A percentile compares a stretch with the other conserved stretches of the same genome.
Evolutionary conservation across 2,888 invertebrate genomes (phyloP).

Genomic region (Phanerotoma sp.): DNA sequence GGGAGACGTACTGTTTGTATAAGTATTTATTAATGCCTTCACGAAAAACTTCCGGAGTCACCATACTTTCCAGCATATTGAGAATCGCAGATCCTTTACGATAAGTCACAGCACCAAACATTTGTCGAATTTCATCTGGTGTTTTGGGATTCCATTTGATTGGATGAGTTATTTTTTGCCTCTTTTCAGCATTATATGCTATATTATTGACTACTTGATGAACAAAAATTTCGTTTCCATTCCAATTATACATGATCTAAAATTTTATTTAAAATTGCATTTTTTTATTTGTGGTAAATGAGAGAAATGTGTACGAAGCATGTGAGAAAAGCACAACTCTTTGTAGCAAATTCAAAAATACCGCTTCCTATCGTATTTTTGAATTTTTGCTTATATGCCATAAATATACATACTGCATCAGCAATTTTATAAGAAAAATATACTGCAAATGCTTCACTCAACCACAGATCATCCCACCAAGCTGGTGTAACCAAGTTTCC

Average conservation of each 20-base stretch:
- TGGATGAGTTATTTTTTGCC: slow-evolving; percentile 56
- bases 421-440: slow-evolving; percentile 38
- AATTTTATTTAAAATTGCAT: not conserved
- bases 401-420: slow-evolving; percentile 39
- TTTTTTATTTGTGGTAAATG: not conserved
- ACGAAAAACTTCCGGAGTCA: slow-evolving; percentile 62
- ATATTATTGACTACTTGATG: slow-evolving; percentile 53
- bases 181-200: slow-evolving; percentile 46
- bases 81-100: slow-evolving; percentile 61
- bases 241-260: slow-evolving; percentile 58
- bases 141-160: slow-evolving; percentile 60
- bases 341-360: too few species aligned
- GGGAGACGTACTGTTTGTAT: slow-evolving; percentile 56
- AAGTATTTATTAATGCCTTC: slow-evolving; percentile 60
- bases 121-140: slow-evolving; percentile 59
- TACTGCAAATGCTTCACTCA: slow-evolving; percentile 31
- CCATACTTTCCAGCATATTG: slow-evolving; percentile 62
- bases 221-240: slow-evolving; percentile 61
- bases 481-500: slow-evolving; percentile 32
- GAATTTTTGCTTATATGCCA: too few species aligned
- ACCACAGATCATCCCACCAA: slow-evolving; percentile 35
- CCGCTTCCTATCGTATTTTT: too few species aligned
- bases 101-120: slow-evolving; percentile 64
- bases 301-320: too few species aligned
- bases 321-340: too few species aligned